These are phyloP conservation scores for Molothrus aeneus DNA, from an alignment of 2,797 vertebrate genomes.

Conservation along the genomic window DNA sequence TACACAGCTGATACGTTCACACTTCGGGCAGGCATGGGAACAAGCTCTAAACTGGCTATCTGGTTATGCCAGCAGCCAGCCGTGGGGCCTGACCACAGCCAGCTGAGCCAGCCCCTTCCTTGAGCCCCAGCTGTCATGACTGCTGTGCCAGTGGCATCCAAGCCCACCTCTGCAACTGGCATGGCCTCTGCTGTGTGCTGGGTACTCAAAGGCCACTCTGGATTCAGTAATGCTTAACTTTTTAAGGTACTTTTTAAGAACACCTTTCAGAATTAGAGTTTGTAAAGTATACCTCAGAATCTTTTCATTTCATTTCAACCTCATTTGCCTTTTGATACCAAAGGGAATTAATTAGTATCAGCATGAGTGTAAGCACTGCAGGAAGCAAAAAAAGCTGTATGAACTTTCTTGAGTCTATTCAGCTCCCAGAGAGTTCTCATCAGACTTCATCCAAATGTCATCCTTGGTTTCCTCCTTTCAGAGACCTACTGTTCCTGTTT, in stretches of 20 bases:
- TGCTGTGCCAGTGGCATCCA: not conserved
- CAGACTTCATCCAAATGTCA: slow-evolving; percentile 17
- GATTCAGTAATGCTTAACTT: not conserved
- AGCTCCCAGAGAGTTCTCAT: not conserved
- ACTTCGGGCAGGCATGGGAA: accelerated
- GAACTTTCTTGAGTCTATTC: not conserved
- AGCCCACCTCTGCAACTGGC: not conserved
- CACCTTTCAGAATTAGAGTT: not conserved
- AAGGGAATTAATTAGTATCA: not conserved
- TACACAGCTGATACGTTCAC: accelerated
- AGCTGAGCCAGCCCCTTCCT: not conserved
- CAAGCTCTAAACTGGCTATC: not conserved
- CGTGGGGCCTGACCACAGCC: not conserved
- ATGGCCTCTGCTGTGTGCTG: not conserved
- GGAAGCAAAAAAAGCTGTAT: not conserved
- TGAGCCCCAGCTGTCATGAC: accelerated
- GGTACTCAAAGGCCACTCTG: not conserved
- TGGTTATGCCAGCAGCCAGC: not conserved
- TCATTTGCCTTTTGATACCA: not conserved
- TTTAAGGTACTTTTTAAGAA: not conserved
- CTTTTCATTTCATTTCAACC: too few species aligned
- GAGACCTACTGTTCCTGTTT: not conserved
- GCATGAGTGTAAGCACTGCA: not conserved
- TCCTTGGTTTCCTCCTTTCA: slow-evolving; percentile 1
- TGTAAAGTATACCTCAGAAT: not conserved